Evolutionary conservation across 2,113 vertebrate genomes (phyloP), one percentile per base, ranked within the genome.

Genomic region (Cyanistes caeruleus): DNA sequence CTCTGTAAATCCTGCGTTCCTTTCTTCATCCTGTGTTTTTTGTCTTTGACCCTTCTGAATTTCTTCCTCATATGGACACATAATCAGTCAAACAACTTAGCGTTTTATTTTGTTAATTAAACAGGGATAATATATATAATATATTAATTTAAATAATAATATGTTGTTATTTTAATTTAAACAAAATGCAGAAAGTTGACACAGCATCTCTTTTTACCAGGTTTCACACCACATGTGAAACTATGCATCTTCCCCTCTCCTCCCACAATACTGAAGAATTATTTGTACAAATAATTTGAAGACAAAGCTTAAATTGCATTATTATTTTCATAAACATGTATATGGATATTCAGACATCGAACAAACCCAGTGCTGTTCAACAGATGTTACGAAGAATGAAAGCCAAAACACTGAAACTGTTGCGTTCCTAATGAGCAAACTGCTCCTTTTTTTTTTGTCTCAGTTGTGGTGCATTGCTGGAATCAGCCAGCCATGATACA

Each of bases 401-500:
- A 97, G 87, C 94, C 95, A 95, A 95, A 93, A 59, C 43, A 59
- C 55, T 69, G 58, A 59, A 96, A 90, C 37, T 70, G 65, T 94
- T 73, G 33, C 48, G 49, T 85, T 97, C 82, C 81, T 93, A 95
- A 89, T 91, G 87, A 97, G 91, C 53, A 94, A 91, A 68, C 19
- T 55, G 25, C 48, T 93, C 70, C 60, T 41, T 87, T 92, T 89
- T 91, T 82, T 58, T 58, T 92, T 91, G 41, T 63, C 58, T 31
- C 53, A 31, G 64, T 85, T 84, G 31, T 16, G 28, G 37, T 69
- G 39, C 27, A 44, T n/a, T 77, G 59, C 73, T 96, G 79, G 74
- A 93, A 77, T 68, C 44, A 49, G 60, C 51, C 65, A 97, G 85
- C 62, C 73, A 25, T 73, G 82, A 95, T 67, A 63, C 89, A 89